Evolutionary conservation across 2,888 invertebrate species (phyloP), one percentile per base, ranked within the genome.

Genomic region (Hemaris fuciformis): DNA sequence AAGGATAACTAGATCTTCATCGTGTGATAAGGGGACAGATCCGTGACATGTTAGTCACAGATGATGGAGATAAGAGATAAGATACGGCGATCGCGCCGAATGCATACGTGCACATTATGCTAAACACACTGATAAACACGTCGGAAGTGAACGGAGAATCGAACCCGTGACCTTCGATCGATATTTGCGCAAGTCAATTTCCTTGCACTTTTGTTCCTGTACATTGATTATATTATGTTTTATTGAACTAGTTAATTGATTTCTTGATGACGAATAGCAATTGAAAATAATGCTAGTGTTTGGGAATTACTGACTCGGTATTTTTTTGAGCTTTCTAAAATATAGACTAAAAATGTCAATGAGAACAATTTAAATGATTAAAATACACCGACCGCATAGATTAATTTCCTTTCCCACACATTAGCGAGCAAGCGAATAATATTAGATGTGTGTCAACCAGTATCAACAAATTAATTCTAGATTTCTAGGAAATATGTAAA

Each of bases 71-170:
- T 60, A 60, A 60, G 23, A 4, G 48, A 48, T 42, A 27, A 38
- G 38, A 38, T 18, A 25, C 25, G 18, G 41, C 8, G 38, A 38
- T 27, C 27, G n/a, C 4, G 1, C 10, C 53, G 3, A 7, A 10
- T 31, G 8, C 31, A 53, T 31, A 53, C 53, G 53, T 53, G 31
- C 18, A 53, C 10, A 18, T 53, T 27, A 15, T 25, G 48, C 2
- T 48, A 25, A 31, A 53, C 31, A 27, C 27, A 53, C 8, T 20
- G 53, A 31, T 31, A 53, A 27, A 43, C 25, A 23, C 27, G 56
- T 64, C 68, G 66, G 66, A 67, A 68, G 68, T 66, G 69, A 68
- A 61, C 64, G 73, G 68, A 10, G 62, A 62, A 58, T 65, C 60
- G 61, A 64, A 69, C 68, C 65, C 60, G 62, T 61, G 64, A 67